These are phyloP conservation scores for Tinamus guttatus DNA, from an alignment of 2,113 vertebrate species.

Conservation along the genomic window DNA sequence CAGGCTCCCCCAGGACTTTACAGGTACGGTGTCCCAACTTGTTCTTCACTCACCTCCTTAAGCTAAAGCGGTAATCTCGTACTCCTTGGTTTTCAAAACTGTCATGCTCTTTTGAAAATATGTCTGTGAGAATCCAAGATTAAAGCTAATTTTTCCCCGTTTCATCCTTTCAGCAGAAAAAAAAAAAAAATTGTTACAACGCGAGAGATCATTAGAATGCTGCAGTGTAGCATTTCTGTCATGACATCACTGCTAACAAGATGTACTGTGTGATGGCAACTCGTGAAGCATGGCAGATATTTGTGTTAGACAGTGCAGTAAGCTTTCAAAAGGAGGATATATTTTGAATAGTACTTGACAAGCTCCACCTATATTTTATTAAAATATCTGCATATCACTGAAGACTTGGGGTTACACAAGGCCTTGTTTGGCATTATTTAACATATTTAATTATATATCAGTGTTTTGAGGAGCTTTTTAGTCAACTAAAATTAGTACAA, in stretches of 20 bases:
- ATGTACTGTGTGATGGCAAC: not conserved
- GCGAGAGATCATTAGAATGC: conserved; percentile 22
- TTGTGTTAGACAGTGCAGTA: not conserved
- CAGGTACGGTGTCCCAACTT: conserved; percentile 76
- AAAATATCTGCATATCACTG: conserved; percentile 24
- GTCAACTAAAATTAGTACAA: not conserved
- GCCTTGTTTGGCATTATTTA: conserved; percentile 10
- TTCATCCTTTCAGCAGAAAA: not conserved
- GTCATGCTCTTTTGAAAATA: not conserved
- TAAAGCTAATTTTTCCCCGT: not conserved
- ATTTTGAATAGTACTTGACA: conserved; percentile 35
- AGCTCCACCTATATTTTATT: conserved; percentile 45
- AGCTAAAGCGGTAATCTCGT: fast-evolving
- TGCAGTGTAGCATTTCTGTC: not conserved
- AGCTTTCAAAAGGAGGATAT: conserved; percentile 18
- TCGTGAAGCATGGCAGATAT: conserved; percentile 3
- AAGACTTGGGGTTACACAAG: not conserved
- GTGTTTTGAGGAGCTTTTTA: not conserved
- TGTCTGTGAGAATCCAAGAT: not conserved
- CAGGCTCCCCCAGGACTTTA: conserved; percentile 87
- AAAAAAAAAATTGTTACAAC: not conserved
- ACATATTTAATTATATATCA: conserved; percentile 16
- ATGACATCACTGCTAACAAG: conserved; percentile 22
- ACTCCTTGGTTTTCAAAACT: not conserved
- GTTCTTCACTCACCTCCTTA: not conserved